These are phyloP conservation scores for Ligdia adustata DNA, from an alignment of 2,888 invertebrate species.

Conservation along the genomic window DNA sequence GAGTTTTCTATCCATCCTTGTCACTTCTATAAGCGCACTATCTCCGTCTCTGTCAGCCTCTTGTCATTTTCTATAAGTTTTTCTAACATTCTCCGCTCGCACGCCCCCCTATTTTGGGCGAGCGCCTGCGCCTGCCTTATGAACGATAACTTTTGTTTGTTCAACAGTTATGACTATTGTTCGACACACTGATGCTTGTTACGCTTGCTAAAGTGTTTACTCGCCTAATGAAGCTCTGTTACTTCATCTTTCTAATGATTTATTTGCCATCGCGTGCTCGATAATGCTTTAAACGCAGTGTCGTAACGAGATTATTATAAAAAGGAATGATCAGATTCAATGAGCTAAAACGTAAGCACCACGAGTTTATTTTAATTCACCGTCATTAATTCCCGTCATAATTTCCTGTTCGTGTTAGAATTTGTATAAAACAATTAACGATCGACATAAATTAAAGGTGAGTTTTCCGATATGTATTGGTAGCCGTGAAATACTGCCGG, in stretches of 20 bases:
- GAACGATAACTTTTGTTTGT: constrained; percentile 76
- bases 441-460: constrained; percentile 47
- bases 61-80: constrained; percentile 84
- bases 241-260: constrained; percentile 57
- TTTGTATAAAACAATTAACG: constrained; percentile 45
- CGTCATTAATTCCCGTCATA: constrained; percentile 36
- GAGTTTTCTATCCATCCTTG: constrained; percentile 78
- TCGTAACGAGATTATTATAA: constrained; percentile 22
- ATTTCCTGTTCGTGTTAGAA: constrained; percentile 36
- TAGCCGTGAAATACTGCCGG: constrained; percentile 50
- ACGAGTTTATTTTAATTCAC: constrained; percentile 32
- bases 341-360: constrained; percentile 25
- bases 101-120: constrained; percentile 76
- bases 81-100: constrained; percentile 79
- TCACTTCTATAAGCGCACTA: constrained; percentile 66
- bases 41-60: constrained; percentile 74
- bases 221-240: constrained; percentile 71
- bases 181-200: constrained; percentile 76
- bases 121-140: constrained; percentile 70
- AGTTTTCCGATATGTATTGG: constrained; percentile 46
- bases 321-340: constrained; percentile 26
- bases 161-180: constrained; percentile 78
- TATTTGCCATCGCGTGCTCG: constrained; percentile 31
- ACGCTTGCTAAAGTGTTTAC: constrained; percentile 73
- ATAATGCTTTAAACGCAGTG: constrained; percentile 14